Evolutionary conservation across 1,140 invertebrate genomes (phyloP).

Genomic region (Heliothis subflexa): DNA sequence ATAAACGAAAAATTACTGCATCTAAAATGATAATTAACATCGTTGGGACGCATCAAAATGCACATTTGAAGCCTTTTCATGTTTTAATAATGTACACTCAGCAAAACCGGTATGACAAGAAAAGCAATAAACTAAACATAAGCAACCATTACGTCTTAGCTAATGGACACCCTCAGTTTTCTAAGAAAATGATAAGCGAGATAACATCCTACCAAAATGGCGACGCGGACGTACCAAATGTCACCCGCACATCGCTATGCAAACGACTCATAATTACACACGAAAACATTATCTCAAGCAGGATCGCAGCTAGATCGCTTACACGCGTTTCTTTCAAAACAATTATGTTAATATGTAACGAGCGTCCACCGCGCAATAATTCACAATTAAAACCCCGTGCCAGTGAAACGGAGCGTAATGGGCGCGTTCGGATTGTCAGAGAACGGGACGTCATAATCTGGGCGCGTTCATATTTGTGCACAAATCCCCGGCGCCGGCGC

Average conservation of each 20-base stretch:
- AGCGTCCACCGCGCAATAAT: slow-evolving; percentile 67
- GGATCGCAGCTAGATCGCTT: slow-evolving; percentile 75
- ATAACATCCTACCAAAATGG: slow-evolving; percentile 73
- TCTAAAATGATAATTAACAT: slow-evolving; percentile 71
- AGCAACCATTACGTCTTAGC: slow-evolving; percentile 65
- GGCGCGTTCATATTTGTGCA: slow-evolving; percentile 66
- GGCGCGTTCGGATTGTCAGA: slow-evolving; percentile 70
- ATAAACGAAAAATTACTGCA: slow-evolving; percentile 76
- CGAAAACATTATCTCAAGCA: slow-evolving; percentile 71
- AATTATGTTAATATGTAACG: slow-evolving; percentile 80
- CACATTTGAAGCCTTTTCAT: slow-evolving; percentile 60
- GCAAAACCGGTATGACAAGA: slow-evolving; percentile 61
- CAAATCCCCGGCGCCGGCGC: slow-evolving; percentile 57
- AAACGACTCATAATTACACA: slow-evolving; percentile 78
- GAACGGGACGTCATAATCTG: slow-evolving; percentile 78
- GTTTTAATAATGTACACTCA: slow-evolving; percentile 57
- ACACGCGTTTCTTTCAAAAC: slow-evolving; percentile 81
- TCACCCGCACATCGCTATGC: slow-evolving; percentile 76
- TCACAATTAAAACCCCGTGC: slow-evolving; percentile 75
- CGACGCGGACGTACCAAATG: slow-evolving; percentile 63
- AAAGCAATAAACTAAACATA: slow-evolving; percentile 62
- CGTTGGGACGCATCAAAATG: slow-evolving; percentile 66
- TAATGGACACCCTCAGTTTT: slow-evolving; percentile 69
- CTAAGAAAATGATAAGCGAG: slow-evolving; percentile 74
- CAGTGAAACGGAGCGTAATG: slow-evolving; percentile 64